These are phyloP conservation scores for Digitonthophagus gazella DNA, from an alignment of 2,888 invertebrate species.

Conservation along the genomic window DNA sequence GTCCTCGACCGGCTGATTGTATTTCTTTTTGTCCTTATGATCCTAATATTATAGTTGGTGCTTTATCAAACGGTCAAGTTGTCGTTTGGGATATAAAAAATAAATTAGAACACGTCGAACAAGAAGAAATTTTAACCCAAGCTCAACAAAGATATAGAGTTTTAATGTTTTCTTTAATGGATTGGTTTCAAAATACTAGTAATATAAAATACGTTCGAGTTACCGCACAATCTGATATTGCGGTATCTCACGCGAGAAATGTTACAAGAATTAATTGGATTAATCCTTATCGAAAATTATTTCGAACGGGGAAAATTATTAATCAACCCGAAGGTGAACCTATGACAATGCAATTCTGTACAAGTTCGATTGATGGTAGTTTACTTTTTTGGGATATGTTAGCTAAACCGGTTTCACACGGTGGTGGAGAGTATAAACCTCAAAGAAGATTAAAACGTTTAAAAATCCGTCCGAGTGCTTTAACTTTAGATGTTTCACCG, in stretches of 20 bases:
- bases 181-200: constrained; percentile 67
- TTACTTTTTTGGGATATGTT: constrained; percentile 72
- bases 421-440: constrained; percentile 18
- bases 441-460: constrained; percentile 47
- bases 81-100: constrained; percentile 68
- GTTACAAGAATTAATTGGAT: constrained; percentile 69
- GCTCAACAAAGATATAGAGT: constrained; percentile 63
- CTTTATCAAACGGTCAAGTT: constrained; percentile 70
- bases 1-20: constrained; percentile 63
- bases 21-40: constrained; percentile 69
- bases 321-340: constrained; percentile 47
- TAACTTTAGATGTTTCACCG: constrained; percentile 61
- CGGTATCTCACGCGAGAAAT: constrained; percentile 62
- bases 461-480: constrained; percentile 56
- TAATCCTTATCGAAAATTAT: constrained; percentile 59
- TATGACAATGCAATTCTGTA: constrained; percentile 61
- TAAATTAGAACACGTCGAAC: constrained; percentile 56
- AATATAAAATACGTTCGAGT: constrained; percentile 59
- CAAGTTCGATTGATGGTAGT: constrained; percentile 65
- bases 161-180: constrained; percentile 61
- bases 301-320: constrained; percentile 59
- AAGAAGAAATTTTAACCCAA: constrained; percentile 60
- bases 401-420: constrained; percentile 42
- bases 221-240: constrained; percentile 61
- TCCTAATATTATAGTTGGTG: constrained; percentile 68